A percentile compares a stretch with the other conserved stretches of the same genome.
phyloP scores from a whole-genome alignment of 2,888 invertebrate genomes.

The Papilio demoleus region DNA sequence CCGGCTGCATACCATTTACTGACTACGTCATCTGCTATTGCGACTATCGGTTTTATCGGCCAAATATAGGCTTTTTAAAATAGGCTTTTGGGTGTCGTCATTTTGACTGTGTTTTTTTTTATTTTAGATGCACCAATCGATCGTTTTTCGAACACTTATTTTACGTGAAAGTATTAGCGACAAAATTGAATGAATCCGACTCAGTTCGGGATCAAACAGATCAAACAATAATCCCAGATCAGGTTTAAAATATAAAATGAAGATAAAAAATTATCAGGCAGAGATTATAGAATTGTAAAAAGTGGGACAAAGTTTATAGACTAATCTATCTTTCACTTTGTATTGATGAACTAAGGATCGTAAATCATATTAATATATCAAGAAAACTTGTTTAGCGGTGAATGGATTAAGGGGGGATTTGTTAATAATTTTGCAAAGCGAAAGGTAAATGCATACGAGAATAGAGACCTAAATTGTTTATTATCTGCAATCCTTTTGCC shows the following conservation, averaged over 20 bases:
- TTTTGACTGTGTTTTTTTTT: too few species aligned
- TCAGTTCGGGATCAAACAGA: neutral
- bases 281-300: too few species aligned
- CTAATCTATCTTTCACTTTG: neutral
- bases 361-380: neutral
- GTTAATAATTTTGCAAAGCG: conserved; percentile 6
- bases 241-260: too few species aligned
- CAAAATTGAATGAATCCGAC: neutral
- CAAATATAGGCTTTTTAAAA: too few species aligned
- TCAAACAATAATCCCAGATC: neutral
- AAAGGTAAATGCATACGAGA: conserved; percentile 18
- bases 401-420: neutral
- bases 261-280: too few species aligned
- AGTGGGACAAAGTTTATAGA: neutral
- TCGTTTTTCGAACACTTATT: neutral
- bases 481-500: neutral
- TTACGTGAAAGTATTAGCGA: neutral
- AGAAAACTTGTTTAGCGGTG: conserved; percentile 12
- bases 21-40: too few species aligned
- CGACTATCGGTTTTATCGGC: too few species aligned
- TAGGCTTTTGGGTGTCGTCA: too few species aligned
- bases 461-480: neutral
- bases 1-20: too few species aligned
- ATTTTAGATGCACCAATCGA: neutral
- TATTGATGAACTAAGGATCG: neutral